Evolutionary conservation across 2,113 vertebrate species (phyloP).

Genomic region (Sialia sialis): DNA sequence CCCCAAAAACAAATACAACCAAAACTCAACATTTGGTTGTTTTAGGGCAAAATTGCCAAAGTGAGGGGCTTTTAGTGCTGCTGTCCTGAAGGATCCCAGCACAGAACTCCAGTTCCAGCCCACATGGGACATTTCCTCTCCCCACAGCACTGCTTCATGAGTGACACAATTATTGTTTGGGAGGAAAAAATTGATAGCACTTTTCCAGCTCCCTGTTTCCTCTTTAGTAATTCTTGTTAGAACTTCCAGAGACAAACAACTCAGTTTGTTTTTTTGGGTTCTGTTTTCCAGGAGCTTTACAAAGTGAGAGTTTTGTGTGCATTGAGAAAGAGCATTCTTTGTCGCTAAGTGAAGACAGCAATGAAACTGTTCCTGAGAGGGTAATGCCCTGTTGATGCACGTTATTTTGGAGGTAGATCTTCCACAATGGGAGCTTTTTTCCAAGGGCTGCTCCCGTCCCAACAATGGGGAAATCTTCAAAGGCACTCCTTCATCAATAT

Average conservation of each 20-base stretch:
- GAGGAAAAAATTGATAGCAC: rapidly evolving
- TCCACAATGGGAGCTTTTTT: neutral
- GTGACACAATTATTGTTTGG: neutral
- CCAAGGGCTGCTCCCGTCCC: neutral
- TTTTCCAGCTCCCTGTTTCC: neutral
- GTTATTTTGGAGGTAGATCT: neutral
- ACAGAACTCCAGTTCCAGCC: neutral
- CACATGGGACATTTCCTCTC: rapidly evolving
- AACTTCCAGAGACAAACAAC: neutral
- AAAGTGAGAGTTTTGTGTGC: neutral
- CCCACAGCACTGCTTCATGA: too few species aligned
- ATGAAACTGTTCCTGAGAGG: neutral
- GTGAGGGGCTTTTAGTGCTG: neutral
- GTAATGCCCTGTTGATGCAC: neutral
- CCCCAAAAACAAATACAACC: neutral
- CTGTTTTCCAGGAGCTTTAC: neutral
- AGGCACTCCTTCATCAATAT: slow-evolving; percentile 42
- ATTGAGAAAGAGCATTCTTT: neutral
- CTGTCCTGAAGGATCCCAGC: neutral
- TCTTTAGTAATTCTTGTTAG: neutral
- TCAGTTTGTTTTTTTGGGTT: neutral
- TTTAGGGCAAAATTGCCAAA: neutral
- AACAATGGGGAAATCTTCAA: slow-evolving; percentile 57
- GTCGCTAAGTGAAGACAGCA: neutral
- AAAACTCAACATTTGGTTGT: neutral